Percentiles rank a stretch among this genome's conserved stretches.
Evolutionary conservation across 2,113 vertebrate genomes (phyloP).

Genomic region (Tragelaphus buxtoni): DNA sequence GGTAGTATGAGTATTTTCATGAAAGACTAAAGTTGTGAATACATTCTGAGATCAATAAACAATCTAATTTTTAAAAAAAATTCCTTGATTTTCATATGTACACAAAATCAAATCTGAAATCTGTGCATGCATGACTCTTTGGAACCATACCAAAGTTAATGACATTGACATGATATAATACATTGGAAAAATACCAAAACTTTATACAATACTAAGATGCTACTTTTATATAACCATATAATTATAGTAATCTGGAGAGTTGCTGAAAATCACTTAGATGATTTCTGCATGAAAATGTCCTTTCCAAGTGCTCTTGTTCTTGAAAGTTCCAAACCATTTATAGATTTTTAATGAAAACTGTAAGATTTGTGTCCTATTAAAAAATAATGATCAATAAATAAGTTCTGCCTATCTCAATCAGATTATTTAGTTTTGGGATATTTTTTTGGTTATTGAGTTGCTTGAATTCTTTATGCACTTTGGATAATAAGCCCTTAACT

Average conservation of each 20-base stretch:
- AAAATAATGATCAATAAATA: background rate
- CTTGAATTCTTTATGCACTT: background rate
- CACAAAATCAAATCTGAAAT: background rate
- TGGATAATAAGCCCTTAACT: background rate
- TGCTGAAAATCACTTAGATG: background rate
- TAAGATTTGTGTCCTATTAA: background rate
- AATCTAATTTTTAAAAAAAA: background rate
- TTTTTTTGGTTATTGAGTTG: background rate
- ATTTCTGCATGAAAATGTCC: conserved; percentile 1
- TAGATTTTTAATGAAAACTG: conserved; percentile 24
- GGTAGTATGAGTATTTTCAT: background rate
- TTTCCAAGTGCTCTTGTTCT: background rate
- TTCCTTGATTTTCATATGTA: background rate
- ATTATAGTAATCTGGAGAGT: background rate
- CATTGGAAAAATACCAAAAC: conserved; percentile 14
- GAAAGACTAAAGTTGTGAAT: background rate
- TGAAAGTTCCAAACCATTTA: background rate
- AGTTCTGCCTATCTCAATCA: background rate
- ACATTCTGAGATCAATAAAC: background rate
- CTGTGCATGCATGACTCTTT: background rate
- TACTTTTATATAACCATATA: conserved; percentile 18
- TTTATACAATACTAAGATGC: background rate
- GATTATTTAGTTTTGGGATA: background rate
- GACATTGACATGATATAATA: background rate
- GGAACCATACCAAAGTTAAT: background rate